Percentiles rank a stretch among this genome's conserved stretches.
Conservation (phyloP, 2,797 vertebrate species). For the Pitangus sulphuratus region DNA sequence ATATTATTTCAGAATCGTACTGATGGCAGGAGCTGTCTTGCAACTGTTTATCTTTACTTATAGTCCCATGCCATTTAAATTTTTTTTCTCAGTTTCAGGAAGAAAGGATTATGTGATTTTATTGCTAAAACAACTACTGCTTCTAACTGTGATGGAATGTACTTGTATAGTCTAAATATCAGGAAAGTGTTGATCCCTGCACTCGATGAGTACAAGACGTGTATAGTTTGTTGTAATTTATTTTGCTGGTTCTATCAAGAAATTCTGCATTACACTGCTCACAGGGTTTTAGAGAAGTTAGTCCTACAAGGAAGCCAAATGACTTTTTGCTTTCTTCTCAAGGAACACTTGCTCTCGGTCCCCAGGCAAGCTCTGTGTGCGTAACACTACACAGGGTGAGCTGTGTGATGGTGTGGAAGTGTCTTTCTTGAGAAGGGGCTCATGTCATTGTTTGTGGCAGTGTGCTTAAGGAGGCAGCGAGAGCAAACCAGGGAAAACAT, state of each 20-base stretch:
- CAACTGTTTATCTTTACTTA: slow-evolving; percentile 34
- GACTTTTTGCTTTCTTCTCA: background rate
- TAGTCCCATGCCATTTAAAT: background rate
- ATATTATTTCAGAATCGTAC: background rate
- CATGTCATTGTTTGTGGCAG: rapidly evolving
- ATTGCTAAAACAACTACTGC: background rate
- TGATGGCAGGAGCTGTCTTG: slow-evolving; percentile 27
- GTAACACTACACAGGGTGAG: rapidly evolving
- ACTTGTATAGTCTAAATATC: background rate
- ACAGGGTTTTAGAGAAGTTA: background rate
- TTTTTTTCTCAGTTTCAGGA: background rate
- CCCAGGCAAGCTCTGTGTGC: background rate
- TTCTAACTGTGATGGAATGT: background rate
- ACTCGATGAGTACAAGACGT: background rate
- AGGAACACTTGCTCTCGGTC: background rate
- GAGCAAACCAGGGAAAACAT: background rate
- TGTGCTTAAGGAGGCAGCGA: background rate
- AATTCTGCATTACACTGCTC: background rate
- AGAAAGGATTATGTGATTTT: background rate
- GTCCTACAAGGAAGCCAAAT: background rate
- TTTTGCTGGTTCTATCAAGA: background rate
- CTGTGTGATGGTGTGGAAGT: rapidly evolving
- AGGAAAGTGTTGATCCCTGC: background rate
- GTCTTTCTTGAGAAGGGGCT: background rate
- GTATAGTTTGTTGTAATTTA: background rate